Percentiles rank a stretch among this genome's conserved stretches.
Evolutionary conservation across 1,140 invertebrate genomes (phyloP).

Genomic region (Steinernema khuongi): DNA sequence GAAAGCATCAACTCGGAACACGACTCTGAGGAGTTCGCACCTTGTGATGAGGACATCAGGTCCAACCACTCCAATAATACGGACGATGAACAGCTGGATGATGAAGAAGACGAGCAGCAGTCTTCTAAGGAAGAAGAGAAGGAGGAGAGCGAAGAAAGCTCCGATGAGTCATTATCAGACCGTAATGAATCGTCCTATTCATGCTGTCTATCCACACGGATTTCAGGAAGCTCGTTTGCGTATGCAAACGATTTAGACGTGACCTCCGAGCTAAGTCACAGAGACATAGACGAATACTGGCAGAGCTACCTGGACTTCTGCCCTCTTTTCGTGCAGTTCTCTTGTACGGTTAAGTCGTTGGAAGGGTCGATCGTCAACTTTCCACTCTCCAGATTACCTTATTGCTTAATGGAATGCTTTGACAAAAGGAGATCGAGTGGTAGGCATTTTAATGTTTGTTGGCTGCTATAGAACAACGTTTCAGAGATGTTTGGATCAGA

Average conservation of each 20-base stretch:
- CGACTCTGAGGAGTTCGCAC: not conserved
- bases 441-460: not conserved
- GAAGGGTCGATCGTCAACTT: not conserved
- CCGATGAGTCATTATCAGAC: not conserved
- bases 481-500: not conserved
- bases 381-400: not conserved
- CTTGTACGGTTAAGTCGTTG: not conserved
- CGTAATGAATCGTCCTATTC: not conserved
- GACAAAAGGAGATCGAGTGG: not conserved
- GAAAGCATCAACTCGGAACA: not conserved
- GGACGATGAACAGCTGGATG: not conserved
- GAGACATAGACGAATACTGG: not conserved
- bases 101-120: not conserved
- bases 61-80: too few relatives aligned
- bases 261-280: not conserved
- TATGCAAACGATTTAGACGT: not conserved
- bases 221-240: not conserved
- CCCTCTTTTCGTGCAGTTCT: not conserved
- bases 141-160: not conserved
- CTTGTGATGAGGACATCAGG: too few relatives aligned
- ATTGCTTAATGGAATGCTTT: not conserved
- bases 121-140: not conserved
- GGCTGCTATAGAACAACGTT: not conserved
- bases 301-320: not conserved
- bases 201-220: not conserved